Conservation (phyloP, 2,888 invertebrate species). For the Elmis aenea region DNA sequence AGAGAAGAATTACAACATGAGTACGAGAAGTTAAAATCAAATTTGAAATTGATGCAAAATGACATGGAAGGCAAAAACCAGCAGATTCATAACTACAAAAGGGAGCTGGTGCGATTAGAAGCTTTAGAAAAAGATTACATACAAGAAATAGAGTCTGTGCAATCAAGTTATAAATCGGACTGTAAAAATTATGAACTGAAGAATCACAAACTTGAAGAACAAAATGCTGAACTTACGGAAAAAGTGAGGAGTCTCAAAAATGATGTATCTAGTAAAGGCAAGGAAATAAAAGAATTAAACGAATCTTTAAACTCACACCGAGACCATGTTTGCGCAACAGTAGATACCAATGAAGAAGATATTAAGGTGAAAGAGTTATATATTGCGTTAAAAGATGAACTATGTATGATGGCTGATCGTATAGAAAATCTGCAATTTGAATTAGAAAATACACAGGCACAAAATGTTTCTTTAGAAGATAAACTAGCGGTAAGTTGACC, state of each 20-base stretch:
- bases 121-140: slow-evolving; percentile 28
- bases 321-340: too few relatives aligned
- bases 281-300: too few relatives aligned
- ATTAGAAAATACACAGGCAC: slow-evolving; percentile 25
- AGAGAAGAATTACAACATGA: too few relatives aligned
- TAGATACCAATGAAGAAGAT: not conserved
- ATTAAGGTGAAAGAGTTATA: slow-evolving; percentile 3
- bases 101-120: slow-evolving; percentile 26
- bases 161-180: slow-evolving; percentile 6
- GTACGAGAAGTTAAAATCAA: too few relatives aligned
- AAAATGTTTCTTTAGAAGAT: not conserved
- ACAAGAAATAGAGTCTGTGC: slow-evolving; percentile 23
- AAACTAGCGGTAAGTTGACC: too few relatives aligned
- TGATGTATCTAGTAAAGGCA: not conserved
- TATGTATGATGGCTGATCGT: not conserved
- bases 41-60: too few relatives aligned
- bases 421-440: slow-evolving; percentile 23
- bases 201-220: slow-evolving; percentile 17
- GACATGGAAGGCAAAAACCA: slow-evolving; percentile 31
- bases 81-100: slow-evolving; percentile 28
- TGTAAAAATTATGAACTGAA: slow-evolving; percentile 7
- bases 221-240: slow-evolving; percentile 16
- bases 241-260: slow-evolving; percentile 8
- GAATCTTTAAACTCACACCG: not conserved
- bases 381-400: not conserved